Conservation (phyloP, 2,888 invertebrate species). For the Lapara coniferarum region DNA sequence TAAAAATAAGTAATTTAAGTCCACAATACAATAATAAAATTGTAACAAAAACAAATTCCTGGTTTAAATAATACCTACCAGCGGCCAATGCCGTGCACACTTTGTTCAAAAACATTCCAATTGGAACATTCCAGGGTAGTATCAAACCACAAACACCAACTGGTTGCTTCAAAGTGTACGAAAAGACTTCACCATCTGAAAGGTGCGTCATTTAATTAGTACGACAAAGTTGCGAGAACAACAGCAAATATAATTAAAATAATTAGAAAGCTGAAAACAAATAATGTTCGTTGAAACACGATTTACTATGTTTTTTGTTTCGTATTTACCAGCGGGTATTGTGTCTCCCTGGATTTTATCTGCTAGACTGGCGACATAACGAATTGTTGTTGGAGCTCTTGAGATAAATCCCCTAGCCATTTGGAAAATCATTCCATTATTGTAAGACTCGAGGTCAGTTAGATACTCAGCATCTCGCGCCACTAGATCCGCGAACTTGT, state of each 20-base stretch:
- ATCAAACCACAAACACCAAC: conserved; percentile 93
- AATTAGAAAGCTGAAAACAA: not conserved
- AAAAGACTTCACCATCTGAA: conserved; percentile 87
- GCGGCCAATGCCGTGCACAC: conserved; percentile 87
- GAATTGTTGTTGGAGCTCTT: conserved; percentile 77
- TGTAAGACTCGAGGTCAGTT: conserved; percentile 93
- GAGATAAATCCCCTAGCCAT: conserved; percentile 83
- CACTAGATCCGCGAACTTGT: conserved; percentile 90
- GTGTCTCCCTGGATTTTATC: conserved; percentile 91
- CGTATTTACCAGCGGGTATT: conserved; percentile 77
- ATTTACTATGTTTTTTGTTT: too few relatives aligned
- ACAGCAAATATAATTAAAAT: not conserved
- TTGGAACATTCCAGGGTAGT: conserved; percentile 94
- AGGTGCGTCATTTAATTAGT: conserved; percentile 9
- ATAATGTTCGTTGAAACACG: too few relatives aligned
- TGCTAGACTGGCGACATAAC: conserved; percentile 93
- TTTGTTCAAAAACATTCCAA: conserved; percentile 96
- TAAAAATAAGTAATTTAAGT: not conserved
- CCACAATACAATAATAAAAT: not conserved
- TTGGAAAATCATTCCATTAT: conserved; percentile 93
- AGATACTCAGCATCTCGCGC: conserved; percentile 89
- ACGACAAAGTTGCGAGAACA: not conserved
- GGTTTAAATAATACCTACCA: conserved; percentile 39
- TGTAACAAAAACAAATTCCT: not conserved
- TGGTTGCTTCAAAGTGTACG: conserved; percentile 84